Conservation (phyloP, 2,797 vertebrate species). For the Emys orbicularis region DNA sequence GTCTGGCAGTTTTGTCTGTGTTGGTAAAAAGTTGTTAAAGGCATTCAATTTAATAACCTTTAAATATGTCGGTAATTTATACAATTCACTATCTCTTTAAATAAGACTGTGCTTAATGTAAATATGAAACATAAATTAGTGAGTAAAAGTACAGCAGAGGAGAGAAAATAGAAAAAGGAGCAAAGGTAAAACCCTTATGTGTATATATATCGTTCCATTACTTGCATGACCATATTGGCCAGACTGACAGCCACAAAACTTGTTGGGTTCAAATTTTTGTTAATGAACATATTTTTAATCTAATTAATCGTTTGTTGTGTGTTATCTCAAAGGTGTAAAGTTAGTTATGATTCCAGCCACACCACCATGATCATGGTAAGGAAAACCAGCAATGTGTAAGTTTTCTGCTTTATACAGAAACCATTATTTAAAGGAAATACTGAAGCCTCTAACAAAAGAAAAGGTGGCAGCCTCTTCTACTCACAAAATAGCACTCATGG, state of each 20-base stretch:
- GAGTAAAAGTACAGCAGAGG: neutral
- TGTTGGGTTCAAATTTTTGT: neutral
- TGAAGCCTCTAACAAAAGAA: neutral
- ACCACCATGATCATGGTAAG: neutral
- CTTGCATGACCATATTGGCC: neutral
- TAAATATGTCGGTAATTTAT: neutral
- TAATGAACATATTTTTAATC: neutral
- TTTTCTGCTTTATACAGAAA: neutral
- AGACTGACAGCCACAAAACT: neutral
- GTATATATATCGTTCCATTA: neutral
- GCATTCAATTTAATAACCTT: neutral
- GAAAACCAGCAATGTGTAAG: neutral
- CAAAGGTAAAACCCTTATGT: neutral
- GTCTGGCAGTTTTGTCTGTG: neutral
- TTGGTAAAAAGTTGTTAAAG: neutral
- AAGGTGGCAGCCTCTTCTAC: neutral
- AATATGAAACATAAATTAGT: neutral
- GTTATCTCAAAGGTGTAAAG: neutral
- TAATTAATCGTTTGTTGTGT: neutral
- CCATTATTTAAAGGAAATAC: neutral
- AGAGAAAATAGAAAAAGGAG: neutral
- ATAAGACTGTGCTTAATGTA: neutral
- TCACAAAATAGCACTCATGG: neutral
- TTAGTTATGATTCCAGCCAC: neutral
- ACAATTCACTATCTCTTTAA: neutral